Conservation (phyloP, 2,888 invertebrate genomes). For the Lepas anatifera region DNA sequence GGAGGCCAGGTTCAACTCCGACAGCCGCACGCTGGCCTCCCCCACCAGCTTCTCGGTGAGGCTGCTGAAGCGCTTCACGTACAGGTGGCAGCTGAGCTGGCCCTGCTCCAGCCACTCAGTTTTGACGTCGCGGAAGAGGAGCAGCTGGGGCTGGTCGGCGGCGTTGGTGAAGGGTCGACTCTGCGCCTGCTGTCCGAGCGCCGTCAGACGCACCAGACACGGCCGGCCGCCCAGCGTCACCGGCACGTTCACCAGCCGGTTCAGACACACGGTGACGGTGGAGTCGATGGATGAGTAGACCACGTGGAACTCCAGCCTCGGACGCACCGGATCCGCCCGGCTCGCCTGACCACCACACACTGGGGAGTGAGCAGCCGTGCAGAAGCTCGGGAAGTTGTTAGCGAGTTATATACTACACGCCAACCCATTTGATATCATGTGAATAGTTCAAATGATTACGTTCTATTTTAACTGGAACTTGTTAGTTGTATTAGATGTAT, state of each 20-base stretch:
- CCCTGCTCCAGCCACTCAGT: not conserved
- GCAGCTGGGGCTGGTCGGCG: not conserved
- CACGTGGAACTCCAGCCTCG: conserved; percentile 1
- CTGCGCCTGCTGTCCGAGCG: not conserved
- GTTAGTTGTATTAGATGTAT: no score
- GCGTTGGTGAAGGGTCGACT: not conserved
- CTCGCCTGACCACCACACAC: no score
- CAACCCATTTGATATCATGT: no score
- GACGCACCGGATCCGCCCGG: not conserved
- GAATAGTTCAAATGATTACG: no score
- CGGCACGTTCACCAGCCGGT: conserved; percentile 1
- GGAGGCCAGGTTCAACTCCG: not conserved
- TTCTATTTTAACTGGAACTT: no score
- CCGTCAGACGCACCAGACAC: conserved; percentile 3
- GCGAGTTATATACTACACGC: no score
- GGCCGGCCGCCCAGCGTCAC: not conserved
- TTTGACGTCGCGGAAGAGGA: not conserved
- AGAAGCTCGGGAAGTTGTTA: no score
- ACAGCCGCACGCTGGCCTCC: not conserved
- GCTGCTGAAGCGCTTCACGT: not conserved
- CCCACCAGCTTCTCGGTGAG: conserved; percentile 8
- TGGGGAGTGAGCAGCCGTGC: no score
- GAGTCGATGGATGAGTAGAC: not conserved
- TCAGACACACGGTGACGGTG: not conserved
- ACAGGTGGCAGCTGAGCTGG: conserved; percentile 11